A percentile compares a stretch with the other conserved stretches of the same genome.
phyloP scores from a whole-genome alignment of 2,888 invertebrate genomes.

The Drosophila diplacantha region DNA sequence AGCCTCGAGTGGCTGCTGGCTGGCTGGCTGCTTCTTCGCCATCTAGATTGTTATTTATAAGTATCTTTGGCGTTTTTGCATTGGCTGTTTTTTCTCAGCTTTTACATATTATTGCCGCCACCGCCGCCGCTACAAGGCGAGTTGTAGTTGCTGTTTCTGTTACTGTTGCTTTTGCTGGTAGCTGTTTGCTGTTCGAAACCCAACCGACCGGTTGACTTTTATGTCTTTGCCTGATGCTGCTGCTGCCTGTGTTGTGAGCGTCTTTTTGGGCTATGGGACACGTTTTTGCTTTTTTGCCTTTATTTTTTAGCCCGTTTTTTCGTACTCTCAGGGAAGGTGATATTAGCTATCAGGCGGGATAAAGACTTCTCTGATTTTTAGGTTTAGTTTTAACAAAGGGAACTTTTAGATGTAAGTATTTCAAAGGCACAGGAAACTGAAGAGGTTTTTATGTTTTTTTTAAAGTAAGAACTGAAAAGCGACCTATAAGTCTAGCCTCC shows the following conservation, averaged over 20 bases:
- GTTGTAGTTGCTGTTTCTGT: slow-evolving; percentile 14
- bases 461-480: not conserved
- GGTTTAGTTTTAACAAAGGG: not conserved
- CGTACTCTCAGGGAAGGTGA: not conserved
- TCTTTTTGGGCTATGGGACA: slow-evolving; percentile 43
- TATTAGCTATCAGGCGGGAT: not conserved
- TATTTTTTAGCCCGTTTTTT: slow-evolving; percentile 41
- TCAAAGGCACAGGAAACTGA: not conserved
- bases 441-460: not conserved
- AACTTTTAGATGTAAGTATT: not conserved
- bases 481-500: too few species aligned
- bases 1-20: slow-evolving; percentile 8
- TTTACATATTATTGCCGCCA: slow-evolving; percentile 35
- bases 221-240: slow-evolving; percentile 57
- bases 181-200: slow-evolving; percentile 46
- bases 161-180: slow-evolving; percentile 20
- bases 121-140: slow-evolving; percentile 8
- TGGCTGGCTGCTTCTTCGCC: slow-evolving; percentile 13
- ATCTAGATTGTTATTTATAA: slow-evolving; percentile 42
- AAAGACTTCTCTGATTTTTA: too few species aligned
- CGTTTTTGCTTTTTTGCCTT: slow-evolving; percentile 43
- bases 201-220: slow-evolving; percentile 68
- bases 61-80: slow-evolving; percentile 24
- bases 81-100: slow-evolving; percentile 17
- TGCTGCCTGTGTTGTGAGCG: slow-evolving; percentile 35